These are phyloP conservation scores for Heptranchias perlo DNA, from an alignment of 2,113 vertebrate species.

Conservation along the genomic window DNA sequence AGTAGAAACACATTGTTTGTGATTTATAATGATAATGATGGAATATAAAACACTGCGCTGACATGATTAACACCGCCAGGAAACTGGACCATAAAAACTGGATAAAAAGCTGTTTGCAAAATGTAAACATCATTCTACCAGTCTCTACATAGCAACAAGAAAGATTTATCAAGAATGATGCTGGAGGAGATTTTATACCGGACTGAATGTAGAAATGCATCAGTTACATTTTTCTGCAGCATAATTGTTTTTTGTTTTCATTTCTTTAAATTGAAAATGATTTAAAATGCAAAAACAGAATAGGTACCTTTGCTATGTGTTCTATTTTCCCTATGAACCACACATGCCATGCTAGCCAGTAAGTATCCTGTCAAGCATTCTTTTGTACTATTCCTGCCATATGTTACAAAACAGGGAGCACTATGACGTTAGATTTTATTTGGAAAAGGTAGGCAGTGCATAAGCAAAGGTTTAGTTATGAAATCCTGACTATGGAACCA, in stretches of 20 bases:
- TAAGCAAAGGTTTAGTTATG: not conserved
- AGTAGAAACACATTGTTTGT: conserved; percentile 34
- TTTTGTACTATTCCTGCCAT: not conserved
- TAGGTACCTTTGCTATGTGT: not conserved
- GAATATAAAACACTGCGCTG: conserved; percentile 33
- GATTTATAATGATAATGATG: conserved; percentile 36
- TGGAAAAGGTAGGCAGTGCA: not conserved
- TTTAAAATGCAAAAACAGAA: conserved; percentile 9
- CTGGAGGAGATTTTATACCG: conserved; percentile 3
- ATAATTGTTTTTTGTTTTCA: not conserved
- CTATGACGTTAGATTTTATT: not conserved
- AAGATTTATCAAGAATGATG: conserved; percentile 28
- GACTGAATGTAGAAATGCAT: not conserved
- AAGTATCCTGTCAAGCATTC: conserved; percentile 5
- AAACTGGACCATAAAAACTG: conserved; percentile 34
- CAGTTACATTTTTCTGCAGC: not conserved
- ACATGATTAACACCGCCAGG: conserved; percentile 33
- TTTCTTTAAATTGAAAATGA: conserved; percentile 5
- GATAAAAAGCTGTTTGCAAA: conserved; percentile 31
- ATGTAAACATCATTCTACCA: conserved; percentile 36
- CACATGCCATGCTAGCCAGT: not conserved
- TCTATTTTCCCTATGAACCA: not conserved
- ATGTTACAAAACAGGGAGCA: not conserved
- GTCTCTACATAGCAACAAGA: not conserved
- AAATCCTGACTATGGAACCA: not conserved